Evolutionary conservation across 2,888 invertebrate species (phyloP).

Genomic region (Lycaena phlaeas): DNA sequence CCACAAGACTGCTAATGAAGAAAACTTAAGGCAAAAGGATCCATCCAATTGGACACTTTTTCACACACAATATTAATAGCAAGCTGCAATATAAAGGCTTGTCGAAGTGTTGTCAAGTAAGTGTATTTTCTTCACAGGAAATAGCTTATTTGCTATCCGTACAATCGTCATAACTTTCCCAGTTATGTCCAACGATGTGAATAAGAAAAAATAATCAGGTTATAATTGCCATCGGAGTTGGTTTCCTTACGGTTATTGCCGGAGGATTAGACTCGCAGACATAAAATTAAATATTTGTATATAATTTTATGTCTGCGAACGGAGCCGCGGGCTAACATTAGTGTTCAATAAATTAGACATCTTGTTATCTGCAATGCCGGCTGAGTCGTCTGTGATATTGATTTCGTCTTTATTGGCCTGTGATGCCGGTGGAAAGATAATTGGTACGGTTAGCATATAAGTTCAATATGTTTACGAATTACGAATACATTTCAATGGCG

Average conservation of each 20-base stretch:
- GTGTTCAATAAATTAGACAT: constrained; percentile 12
- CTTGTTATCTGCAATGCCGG: constrained; percentile 11
- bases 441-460: constrained; percentile 2
- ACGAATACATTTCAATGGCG: too few species aligned
- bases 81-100: too few species aligned
- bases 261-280: background rate
- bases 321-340: background rate
- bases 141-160: too few species aligned
- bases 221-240: background rate
- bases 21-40: too few species aligned
- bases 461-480: background rate
- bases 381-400: constrained; percentile 13
- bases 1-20: too few species aligned
- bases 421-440: constrained; percentile 4
- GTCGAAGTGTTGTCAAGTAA: too few species aligned
- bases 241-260: background rate
- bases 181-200: background rate
- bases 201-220: background rate
- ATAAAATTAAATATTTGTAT: background rate
- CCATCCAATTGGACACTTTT: too few species aligned
- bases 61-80: too few species aligned
- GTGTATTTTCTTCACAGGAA: too few species aligned
- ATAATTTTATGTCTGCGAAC: background rate
- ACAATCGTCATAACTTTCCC: too few species aligned
- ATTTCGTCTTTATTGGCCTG: constrained; percentile 11